phyloP scores from a whole-genome alignment of 2,888 invertebrate genomes.

The Chydorus sphaericus region DNA sequence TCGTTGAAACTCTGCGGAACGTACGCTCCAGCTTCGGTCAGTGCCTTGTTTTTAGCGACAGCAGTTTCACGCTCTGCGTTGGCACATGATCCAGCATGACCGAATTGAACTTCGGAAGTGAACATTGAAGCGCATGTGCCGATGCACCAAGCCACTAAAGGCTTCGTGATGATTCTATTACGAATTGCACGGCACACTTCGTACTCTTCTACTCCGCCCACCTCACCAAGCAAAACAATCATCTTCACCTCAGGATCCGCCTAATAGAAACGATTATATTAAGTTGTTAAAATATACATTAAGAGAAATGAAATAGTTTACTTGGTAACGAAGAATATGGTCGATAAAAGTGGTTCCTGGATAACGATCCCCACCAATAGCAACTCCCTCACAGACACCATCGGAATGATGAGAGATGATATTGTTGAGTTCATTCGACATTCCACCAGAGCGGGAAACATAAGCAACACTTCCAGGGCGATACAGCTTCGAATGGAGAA shows the following conservation, averaged over 20 bases:
- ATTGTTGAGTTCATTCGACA: conserved; percentile 99
- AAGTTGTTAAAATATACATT: too few relatives aligned
- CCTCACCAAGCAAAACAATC: conserved; percentile 89
- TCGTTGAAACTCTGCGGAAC: conserved; percentile 90
- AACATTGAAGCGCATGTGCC: conserved; percentile 68
- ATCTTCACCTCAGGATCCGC: conserved; percentile 66
- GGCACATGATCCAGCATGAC: conserved; percentile 97
- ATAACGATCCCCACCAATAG: conserved; percentile 94
- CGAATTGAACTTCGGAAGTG: conserved; percentile 85
- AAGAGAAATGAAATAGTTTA: too few relatives aligned
- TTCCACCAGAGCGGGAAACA: conserved; percentile 95
- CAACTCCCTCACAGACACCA: conserved; percentile 94
- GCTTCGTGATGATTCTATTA: conserved; percentile 69
- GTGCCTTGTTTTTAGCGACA: conserved; percentile 71
- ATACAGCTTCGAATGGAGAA: conserved; percentile 90
- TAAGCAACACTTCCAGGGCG: conserved; percentile 95
- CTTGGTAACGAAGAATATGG: conserved; percentile 70
- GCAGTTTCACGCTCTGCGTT: conserved; percentile 90
- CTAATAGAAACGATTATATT: too few relatives aligned
- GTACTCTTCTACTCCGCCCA: conserved; percentile 97
- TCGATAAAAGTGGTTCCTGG: conserved; percentile 98
- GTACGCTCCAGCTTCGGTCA: conserved; percentile 65
- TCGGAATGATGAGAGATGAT: conserved; percentile 92
- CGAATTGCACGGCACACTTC: conserved; percentile 80
- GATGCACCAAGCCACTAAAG: conserved; percentile 97